phyloP scores from a whole-genome alignment of 2,113 vertebrate species.

The Nothoprocta pentlandii region DNA sequence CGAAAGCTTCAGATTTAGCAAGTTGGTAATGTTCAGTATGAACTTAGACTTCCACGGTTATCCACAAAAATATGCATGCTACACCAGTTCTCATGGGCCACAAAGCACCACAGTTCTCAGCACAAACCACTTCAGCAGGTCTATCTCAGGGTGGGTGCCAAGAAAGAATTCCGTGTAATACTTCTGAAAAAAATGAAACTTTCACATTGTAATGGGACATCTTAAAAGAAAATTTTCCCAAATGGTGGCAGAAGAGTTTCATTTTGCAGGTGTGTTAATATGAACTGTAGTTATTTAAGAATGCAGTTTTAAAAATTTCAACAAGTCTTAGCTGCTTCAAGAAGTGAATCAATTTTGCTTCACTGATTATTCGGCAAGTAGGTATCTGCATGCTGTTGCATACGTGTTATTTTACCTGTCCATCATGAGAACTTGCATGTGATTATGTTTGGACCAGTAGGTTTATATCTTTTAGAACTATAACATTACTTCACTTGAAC shows the following conservation, averaged over 20 bases:
- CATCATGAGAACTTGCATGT: not conserved
- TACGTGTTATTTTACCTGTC: constrained; percentile 18
- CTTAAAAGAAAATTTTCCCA: not conserved
- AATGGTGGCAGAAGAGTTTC: not conserved
- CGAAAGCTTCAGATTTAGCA: not conserved
- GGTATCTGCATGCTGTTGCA: not conserved
- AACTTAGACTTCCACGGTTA: not conserved
- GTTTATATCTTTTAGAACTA: constrained; percentile 46
- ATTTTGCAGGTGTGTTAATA: not conserved
- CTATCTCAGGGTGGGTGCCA: not conserved
- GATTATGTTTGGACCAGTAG: constrained; percentile 42
- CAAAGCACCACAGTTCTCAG: not conserved
- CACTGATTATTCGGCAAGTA: constrained; percentile 4
- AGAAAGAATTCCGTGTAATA: not conserved
- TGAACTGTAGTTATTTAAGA: constrained; percentile 40
- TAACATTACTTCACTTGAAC: constrained; percentile 41
- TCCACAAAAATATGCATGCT: not conserved
- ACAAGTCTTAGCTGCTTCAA: not conserved
- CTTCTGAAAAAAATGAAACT: not conserved
- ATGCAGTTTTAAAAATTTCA: not conserved
- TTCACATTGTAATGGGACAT: not conserved
- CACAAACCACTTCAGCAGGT: not conserved
- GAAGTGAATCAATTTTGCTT: constrained; percentile 28
- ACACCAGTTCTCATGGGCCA: not conserved
- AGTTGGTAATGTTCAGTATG: not conserved